phyloP scores from a whole-genome alignment of 2,113 vertebrate species.

The Onychostoma macrolepis region DNA sequence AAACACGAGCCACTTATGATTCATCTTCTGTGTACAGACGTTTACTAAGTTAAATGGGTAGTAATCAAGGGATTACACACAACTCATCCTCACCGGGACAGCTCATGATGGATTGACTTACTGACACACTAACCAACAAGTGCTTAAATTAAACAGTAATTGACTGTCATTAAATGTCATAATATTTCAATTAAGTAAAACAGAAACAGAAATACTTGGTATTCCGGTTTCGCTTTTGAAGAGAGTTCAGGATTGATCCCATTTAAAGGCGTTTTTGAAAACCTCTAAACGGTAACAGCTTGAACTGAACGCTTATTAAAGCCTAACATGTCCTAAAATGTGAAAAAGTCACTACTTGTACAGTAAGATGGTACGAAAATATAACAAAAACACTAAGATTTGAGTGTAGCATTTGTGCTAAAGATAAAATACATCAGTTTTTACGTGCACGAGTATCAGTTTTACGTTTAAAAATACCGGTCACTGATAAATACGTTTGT shows the following conservation, averaged over 20 bases:
- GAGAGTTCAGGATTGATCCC: neutral
- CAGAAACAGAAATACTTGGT: neutral
- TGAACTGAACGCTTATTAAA: neutral
- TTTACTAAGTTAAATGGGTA: conserved; percentile 48
- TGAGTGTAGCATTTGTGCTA: neutral
- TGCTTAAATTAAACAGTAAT: neutral
- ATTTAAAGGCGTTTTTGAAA: neutral
- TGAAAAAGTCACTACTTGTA: neutral
- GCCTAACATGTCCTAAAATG: neutral
- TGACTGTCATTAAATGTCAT: neutral
- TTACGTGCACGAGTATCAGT: neutral
- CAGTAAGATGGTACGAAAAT: neutral
- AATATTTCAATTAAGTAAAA: neutral
- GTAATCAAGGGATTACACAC: conserved; percentile 46
- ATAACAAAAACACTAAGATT: neutral
- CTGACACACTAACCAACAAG: conserved; percentile 32
- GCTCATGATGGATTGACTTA: conserved; percentile 15
- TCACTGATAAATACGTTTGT: neutral
- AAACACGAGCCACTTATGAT: neutral
- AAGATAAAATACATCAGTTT: neutral
- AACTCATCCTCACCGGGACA: conserved; percentile 7
- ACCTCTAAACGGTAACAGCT: neutral
- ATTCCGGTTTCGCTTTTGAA: conserved; percentile 14
- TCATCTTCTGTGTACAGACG: neutral
- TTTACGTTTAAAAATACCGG: neutral